Percentiles rank a stretch among this genome's conserved stretches.
phyloP scores from a whole-genome alignment of 2,113 vertebrate genomes.

The Cheilinus undulatus region DNA sequence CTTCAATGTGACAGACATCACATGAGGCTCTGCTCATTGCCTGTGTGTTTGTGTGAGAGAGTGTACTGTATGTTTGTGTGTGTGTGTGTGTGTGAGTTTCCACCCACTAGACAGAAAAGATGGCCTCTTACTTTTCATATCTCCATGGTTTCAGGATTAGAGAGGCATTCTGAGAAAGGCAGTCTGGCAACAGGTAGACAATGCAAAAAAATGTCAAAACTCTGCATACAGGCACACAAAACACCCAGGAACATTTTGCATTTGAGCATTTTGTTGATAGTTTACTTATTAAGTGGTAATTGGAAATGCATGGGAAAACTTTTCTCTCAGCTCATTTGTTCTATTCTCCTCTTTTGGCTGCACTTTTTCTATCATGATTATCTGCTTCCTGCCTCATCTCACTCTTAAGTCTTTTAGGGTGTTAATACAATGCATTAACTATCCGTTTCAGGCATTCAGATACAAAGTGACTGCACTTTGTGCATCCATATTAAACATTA shows the following conservation, averaged over 20 bases:
- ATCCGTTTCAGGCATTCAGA: no score
- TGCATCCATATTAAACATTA: no score
- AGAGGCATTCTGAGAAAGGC: slow-evolving; percentile 54
- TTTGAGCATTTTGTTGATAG: slow-evolving; percentile 25
- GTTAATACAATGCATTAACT: no score
- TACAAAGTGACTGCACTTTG: no score
- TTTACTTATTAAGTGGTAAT: slow-evolving; percentile 52
- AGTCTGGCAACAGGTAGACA: slow-evolving; percentile 69
- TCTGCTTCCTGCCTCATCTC: background rate
- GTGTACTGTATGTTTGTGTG: slow-evolving; percentile 3
- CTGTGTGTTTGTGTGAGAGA: slow-evolving; percentile 38
- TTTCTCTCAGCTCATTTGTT: slow-evolving; percentile 3
- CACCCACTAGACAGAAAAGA: slow-evolving; percentile 64
- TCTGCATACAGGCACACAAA: slow-evolving; percentile 11
- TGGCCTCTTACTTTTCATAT: slow-evolving; percentile 71
- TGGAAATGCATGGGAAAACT: slow-evolving; percentile 35
- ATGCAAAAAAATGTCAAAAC: slow-evolving; percentile 38
- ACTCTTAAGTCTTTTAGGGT: background rate
- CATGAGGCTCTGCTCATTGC: slow-evolving; percentile 56
- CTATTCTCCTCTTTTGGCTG: background rate
- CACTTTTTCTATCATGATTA: slow-evolving; percentile 2
- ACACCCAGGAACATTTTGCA: background rate
- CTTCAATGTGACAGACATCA: slow-evolving; percentile 63
- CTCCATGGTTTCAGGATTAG: slow-evolving; percentile 78
- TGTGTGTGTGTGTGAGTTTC: slow-evolving; percentile 28